Evolutionary conservation across 2,113 vertebrate species (phyloP), one percentile per base, ranked within the genome.

Genomic region (Peromyscus maniculatus): DNA sequence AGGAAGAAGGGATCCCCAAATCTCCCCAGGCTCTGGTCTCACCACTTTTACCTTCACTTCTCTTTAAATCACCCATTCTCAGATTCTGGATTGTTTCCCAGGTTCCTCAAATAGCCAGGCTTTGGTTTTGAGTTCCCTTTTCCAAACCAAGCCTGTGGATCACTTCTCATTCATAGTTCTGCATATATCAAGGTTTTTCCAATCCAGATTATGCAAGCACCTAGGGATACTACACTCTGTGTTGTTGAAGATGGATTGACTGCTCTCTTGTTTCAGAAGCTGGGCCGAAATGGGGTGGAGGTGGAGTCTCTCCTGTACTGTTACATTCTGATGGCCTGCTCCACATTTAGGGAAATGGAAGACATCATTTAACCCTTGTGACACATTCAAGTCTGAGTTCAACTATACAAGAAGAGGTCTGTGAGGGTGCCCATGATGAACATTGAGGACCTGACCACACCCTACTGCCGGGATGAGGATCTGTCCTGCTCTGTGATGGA

Each of bases 371-470:
- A 16, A 98, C 4, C 93, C 1, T 0, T 15, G 22, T 0, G 0
- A 0, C 0, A 99, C 99, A 0, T 8, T 11, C 0, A 95, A 98
- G 3, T 95, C 75, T 0, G 93, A 98, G 2, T 99, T 99, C 97
- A 72, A 96, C 0, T 99, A 97, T 98, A 98, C 21, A 84, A 80
- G 43, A 71, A 26, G 4, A 55, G 55, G 55, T 55, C 55, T 55
- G 55, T 55, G 55, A 16, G 97, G 66, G 99, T 99, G 79, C 97
- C 99, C 98, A 99, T 99, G 99, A 99, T 99, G 99, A 98, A 36
- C 13, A 83, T 96, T 26, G 84, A 28, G 0, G 69, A 98, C 0
- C 1, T n/a, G 4, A 98, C 86, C 2, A 92, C 98, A 3, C 95
- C 98, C 91, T 89, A 83, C 94, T 98, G 99, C 52, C 92, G 79